Conservation (phyloP, 2,888 invertebrate species). For the Xylota segnis region DNA sequence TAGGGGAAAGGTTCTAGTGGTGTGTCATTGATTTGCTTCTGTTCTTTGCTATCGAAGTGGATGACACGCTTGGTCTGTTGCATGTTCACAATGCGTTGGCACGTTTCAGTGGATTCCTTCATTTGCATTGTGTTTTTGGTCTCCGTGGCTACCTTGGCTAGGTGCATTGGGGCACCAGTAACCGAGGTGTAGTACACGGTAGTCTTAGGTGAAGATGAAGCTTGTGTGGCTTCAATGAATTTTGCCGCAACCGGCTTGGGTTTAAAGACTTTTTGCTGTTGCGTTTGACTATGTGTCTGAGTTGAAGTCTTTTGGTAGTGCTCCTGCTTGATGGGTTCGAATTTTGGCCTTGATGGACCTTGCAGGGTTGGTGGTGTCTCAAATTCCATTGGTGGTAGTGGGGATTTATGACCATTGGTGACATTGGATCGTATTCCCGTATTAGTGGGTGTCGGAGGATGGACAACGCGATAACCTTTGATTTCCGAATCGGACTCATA, state of each 20-base stretch:
- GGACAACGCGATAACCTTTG: slow-evolving; percentile 86
- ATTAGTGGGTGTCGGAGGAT: slow-evolving; percentile 86
- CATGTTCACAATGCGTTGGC: slow-evolving; percentile 88
- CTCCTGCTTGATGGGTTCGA: slow-evolving; percentile 86
- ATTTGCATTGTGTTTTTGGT: slow-evolving; percentile 89
- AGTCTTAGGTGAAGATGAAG: slow-evolving; percentile 85
- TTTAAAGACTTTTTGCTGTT: slow-evolving; percentile 84
- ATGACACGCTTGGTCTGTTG: slow-evolving; percentile 89
- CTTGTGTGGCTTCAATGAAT: slow-evolving; percentile 83
- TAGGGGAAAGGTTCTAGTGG: slow-evolving; percentile 85
- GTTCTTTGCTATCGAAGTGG: slow-evolving; percentile 87
- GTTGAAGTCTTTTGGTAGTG: slow-evolving; percentile 81
- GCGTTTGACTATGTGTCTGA: slow-evolving; percentile 80
- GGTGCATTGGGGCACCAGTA: slow-evolving; percentile 86
- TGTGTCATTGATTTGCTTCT: slow-evolving; percentile 78
- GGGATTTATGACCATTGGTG: slow-evolving; percentile 85
- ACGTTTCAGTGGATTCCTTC: slow-evolving; percentile 89
- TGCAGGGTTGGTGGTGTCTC: slow-evolving; percentile 85
- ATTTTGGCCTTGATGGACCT: slow-evolving; percentile 86
- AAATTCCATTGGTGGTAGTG: slow-evolving; percentile 87
- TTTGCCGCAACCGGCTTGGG: slow-evolving; percentile 86
- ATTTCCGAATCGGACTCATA: slow-evolving; percentile 86
- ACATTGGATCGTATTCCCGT: slow-evolving; percentile 83
- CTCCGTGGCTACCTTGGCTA: slow-evolving; percentile 87
- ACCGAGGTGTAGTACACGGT: slow-evolving; percentile 86